These are phyloP conservation scores for Ictalurus furcatus DNA, from an alignment of 2,113 vertebrate species.

Conservation along the genomic window DNA sequence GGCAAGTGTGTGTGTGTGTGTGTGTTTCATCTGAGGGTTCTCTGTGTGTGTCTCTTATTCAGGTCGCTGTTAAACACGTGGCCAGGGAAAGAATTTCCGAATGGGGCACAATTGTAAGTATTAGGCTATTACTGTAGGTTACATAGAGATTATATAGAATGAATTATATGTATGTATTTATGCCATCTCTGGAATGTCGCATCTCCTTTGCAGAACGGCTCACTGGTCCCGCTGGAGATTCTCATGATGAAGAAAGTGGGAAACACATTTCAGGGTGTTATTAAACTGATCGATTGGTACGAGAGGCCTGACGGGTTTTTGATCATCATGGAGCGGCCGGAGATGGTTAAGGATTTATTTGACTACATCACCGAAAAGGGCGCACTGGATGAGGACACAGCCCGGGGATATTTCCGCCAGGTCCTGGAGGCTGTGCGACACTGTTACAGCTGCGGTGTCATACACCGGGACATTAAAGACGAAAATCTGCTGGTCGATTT, in stretches of 20 bases:
- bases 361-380: conserved; percentile 98
- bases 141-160: background rate
- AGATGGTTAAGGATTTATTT: conserved; percentile 93
- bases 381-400: conserved; percentile 89
- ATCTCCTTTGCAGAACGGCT: conserved; percentile 75
- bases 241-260: conserved; percentile 93
- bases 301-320: conserved; percentile 94
- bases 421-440: conserved; percentile 94
- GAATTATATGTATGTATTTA: too few species aligned
- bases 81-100: conserved; percentile 91
- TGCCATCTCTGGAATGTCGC: background rate
- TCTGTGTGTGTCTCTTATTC: background rate
- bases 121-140: background rate
- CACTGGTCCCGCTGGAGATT: conserved; percentile 91
- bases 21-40: background rate
- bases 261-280: conserved; percentile 87
- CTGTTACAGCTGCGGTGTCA: conserved; percentile 91
- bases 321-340: conserved; percentile 92
- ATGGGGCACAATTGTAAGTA: conserved; percentile 90
- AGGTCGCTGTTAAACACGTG: conserved; percentile 95
- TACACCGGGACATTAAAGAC: conserved; percentile 97
- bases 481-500: conserved; percentile 96
- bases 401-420: conserved; percentile 90
- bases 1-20: conserved; percentile 8
- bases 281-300: conserved; percentile 94